phyloP scores from a whole-genome alignment of 92 coral and sea anemone genomes.

The Porites evermanni region DNA sequence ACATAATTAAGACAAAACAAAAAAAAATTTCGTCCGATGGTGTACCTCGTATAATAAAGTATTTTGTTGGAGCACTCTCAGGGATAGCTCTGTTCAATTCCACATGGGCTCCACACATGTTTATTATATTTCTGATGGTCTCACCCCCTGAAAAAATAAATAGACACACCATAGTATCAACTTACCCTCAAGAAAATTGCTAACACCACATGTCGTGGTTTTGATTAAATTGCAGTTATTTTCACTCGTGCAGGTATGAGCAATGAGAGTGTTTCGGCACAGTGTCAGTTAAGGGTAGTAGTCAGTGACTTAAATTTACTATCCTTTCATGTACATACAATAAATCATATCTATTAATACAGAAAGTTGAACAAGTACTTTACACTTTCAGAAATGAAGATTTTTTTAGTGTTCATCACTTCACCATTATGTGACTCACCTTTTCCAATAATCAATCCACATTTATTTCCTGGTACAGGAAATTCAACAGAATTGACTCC shows the following conservation, averaged over 20 bases:
- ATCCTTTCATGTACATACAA: too few relatives aligned
- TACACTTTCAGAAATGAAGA: too few relatives aligned
- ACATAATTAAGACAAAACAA: background rate
- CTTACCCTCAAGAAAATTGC: too few relatives aligned
- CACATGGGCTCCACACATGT: conserved; percentile 90
- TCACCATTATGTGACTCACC: conserved; percentile 33
- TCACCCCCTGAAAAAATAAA: conserved; percentile 79
- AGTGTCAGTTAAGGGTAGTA: too few relatives aligned
- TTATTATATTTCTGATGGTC: conserved; percentile 92
- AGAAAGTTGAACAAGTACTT: too few relatives aligned
- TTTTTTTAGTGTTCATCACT: too few relatives aligned
- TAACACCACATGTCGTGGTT: too few relatives aligned
- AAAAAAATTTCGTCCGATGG: background rate
- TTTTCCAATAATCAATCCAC: conserved; percentile 98
- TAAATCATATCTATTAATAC: too few relatives aligned
- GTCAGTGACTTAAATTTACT: too few relatives aligned
- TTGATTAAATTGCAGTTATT: too few relatives aligned
- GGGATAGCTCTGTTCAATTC: conserved; percentile 92
- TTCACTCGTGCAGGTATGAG: too few relatives aligned
- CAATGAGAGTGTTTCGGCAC: too few relatives aligned
- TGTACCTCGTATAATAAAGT: conserved; percentile 87
- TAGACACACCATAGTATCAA: background rate
- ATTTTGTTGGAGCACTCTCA: conserved; percentile 92
- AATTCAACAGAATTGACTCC: conserved; percentile 83
- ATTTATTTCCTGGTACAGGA: conserved; percentile 98